Conservation (phyloP, 2,797 vertebrate genomes). For the Acrossocheilus wenchowensis region DNA sequence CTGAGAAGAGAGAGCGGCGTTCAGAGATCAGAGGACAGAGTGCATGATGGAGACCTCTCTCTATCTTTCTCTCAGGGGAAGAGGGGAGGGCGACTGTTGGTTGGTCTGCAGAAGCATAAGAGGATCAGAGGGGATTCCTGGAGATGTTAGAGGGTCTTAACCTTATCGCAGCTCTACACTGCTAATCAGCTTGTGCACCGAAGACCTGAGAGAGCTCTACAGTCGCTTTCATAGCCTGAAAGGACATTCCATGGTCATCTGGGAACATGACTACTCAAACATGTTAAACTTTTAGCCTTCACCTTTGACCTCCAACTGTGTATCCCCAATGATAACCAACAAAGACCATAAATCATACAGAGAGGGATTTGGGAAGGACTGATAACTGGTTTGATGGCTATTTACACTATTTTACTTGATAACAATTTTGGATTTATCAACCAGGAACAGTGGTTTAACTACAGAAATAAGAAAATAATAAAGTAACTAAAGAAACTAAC, state of each 20-base stretch:
- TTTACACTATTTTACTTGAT: not conserved
- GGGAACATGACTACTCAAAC: not conserved
- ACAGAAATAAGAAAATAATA: not conserved
- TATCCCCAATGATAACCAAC: not conserved
- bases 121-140: constrained; percentile 48
- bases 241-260: not conserved
- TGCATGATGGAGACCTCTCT: not conserved
- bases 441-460: no score
- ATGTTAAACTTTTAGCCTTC: constrained; percentile 6
- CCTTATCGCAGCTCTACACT: not conserved
- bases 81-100: not conserved
- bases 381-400: not conserved
- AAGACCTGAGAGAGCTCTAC: constrained; percentile 11
- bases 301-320: constrained; percentile 28
- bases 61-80: not conserved
- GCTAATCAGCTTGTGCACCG: constrained; percentile 33
- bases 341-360: constrained; percentile 3
- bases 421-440: not conserved
- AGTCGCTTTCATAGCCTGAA: not conserved
- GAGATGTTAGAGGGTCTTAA: constrained; percentile 37
- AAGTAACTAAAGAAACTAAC: not conserved
- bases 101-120: constrained; percentile 28
- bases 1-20: not conserved
- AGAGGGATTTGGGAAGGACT: not conserved
- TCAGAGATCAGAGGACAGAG: constrained; percentile 18